Evolutionary conservation across 1,140 invertebrate species (phyloP).

Genomic region (Tetragonula clypearis): DNA sequence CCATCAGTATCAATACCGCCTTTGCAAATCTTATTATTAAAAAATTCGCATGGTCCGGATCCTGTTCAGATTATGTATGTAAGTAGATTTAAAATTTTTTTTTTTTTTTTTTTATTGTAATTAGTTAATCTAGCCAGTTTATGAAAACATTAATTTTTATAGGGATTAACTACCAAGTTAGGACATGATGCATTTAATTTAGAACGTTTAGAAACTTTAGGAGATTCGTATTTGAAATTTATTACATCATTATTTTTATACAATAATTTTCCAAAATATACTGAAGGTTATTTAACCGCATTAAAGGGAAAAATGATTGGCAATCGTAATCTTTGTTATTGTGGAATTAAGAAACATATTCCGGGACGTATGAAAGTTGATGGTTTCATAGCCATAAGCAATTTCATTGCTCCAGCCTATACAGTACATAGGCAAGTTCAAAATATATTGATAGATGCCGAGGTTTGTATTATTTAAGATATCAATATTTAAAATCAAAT

Average conservation of each 20-base stretch:
- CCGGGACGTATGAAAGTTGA: slow-evolving; percentile 84
- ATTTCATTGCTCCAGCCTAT: slow-evolving; percentile 87
- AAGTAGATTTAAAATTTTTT: slow-evolving; percentile 26
- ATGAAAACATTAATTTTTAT: slow-evolving; percentile 20
- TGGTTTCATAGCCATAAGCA: slow-evolving; percentile 85
- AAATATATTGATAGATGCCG: slow-evolving; percentile 59
- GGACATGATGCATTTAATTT: slow-evolving; percentile 91
- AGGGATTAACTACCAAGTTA: slow-evolving; percentile 88
- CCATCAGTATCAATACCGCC: slow-evolving; percentile 38
- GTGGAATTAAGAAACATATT: slow-evolving; percentile 82
- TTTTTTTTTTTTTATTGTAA: not conserved
- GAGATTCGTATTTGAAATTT: slow-evolving; percentile 95
- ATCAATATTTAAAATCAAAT: slow-evolving; percentile 10
- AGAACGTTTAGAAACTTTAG: slow-evolving; percentile 92
- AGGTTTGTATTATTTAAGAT: slow-evolving; percentile 58
- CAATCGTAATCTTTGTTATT: slow-evolving; percentile 90
- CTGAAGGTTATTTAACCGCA: slow-evolving; percentile 90
- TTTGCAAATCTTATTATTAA: slow-evolving; percentile 56
- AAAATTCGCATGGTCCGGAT: slow-evolving; percentile 56
- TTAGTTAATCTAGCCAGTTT: not conserved
- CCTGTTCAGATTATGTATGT: slow-evolving; percentile 67
- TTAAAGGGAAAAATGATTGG: slow-evolving; percentile 90
- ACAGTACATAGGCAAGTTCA: slow-evolving; percentile 63
- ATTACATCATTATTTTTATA: slow-evolving; percentile 88
- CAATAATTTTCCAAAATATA: slow-evolving; percentile 85